Percentiles rank a stretch among this genome's conserved stretches.
phyloP scores from a whole-genome alignment of 2,888 invertebrate species.

The Drosophila affinis region DNA sequence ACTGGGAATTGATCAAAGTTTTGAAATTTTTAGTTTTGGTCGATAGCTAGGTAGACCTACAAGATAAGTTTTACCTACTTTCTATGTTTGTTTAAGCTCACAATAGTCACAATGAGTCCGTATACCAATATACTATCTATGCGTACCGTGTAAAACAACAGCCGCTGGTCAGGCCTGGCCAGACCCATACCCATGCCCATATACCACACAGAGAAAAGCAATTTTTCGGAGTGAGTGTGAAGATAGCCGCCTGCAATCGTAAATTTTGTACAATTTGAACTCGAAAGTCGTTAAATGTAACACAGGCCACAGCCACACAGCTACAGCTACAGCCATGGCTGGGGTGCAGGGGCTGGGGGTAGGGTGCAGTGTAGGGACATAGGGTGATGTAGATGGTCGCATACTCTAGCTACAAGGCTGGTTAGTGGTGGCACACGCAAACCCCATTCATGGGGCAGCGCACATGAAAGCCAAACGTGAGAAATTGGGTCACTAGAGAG shows the following conservation, averaged over 20 bases:
- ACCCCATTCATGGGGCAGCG: conserved; percentile 29
- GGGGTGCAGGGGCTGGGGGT: background rate
- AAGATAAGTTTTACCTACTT: too few species aligned
- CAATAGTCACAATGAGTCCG: too few species aligned
- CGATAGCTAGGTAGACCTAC: too few species aligned
- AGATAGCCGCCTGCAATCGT: conserved; percentile 64
- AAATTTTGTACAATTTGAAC: conserved; percentile 76
- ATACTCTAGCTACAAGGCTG: background rate
- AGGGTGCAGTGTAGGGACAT: background rate
- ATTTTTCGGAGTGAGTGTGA: conserved; percentile 57
- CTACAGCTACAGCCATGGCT: background rate
- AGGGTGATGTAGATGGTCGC: background rate
- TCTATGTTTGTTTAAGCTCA: too few species aligned
- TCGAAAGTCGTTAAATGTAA: conserved; percentile 77
- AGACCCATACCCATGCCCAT: background rate
- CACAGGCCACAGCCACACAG: conserved; percentile 53
- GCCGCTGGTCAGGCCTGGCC: conserved; percentile 1
- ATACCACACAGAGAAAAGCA: conserved; percentile 28
- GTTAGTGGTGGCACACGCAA: conserved; percentile 13
- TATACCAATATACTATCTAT: background rate
- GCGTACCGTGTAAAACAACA: conserved; percentile 15
- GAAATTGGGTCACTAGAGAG: conserved; percentile 65
- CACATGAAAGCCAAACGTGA: conserved; percentile 52
- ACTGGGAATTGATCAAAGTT: background rate
- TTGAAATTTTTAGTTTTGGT: background rate